Evolutionary conservation across 2,888 invertebrate species (phyloP).

Genomic region (Caenorhabditis sp.): DNA sequence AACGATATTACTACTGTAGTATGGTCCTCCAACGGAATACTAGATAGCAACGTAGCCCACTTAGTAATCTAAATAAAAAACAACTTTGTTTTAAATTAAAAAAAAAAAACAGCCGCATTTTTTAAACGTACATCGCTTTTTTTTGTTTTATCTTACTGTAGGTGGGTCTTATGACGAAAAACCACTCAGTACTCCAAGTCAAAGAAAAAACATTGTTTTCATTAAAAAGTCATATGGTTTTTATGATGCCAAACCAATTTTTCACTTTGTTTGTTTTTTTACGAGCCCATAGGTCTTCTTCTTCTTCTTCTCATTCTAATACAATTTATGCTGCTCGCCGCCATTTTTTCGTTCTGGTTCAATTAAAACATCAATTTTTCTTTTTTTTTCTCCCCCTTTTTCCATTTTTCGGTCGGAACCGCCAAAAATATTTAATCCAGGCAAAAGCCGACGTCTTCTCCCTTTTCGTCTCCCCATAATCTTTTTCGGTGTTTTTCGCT

Average conservation of each 20-base stretch:
- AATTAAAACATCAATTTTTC: background rate
- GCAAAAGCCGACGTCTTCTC: conserved; percentile 1
- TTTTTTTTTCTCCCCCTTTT: background rate
- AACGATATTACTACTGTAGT: too few relatives aligned
- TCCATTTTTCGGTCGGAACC: background rate
- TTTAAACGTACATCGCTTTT: too few relatives aligned
- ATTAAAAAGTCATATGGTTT: background rate
- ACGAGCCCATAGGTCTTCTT: background rate
- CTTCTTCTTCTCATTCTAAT: background rate
- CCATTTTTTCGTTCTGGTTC: background rate
- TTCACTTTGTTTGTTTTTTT: background rate
- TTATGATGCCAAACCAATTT: background rate
- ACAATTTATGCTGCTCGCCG: background rate
- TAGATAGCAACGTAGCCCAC: too few relatives aligned
- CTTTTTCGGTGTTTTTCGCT: background rate
- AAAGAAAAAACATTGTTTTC: background rate
- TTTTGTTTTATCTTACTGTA: too few relatives aligned
- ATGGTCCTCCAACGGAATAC: too few relatives aligned
- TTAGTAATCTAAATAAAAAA: too few relatives aligned
- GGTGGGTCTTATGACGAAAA: too few relatives aligned
- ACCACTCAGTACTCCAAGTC: background rate
- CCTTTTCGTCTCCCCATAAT: conserved; percentile 3
- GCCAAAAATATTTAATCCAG: conserved; percentile 4
- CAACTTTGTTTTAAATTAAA: too few relatives aligned
- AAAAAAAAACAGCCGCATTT: too few relatives aligned